These are phyloP conservation scores for Euleptes europaea DNA, from an alignment of 2,113 vertebrate species.

Conservation along the genomic window DNA sequence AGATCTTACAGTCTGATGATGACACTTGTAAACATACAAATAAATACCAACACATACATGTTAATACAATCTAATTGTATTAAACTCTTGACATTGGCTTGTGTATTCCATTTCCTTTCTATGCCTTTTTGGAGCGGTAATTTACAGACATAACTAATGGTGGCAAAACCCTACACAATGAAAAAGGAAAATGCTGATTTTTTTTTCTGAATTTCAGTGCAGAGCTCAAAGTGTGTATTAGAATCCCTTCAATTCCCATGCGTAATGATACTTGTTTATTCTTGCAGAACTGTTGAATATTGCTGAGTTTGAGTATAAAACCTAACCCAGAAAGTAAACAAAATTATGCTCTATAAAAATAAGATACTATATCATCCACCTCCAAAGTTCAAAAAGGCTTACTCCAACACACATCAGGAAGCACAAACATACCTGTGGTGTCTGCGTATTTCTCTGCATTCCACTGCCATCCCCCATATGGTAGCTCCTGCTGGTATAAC, in stretches of 20 bases:
- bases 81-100: too few species aligned
- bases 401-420: neutral
- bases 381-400: neutral
- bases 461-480: conserved; percentile 90
- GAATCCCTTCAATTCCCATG: neutral
- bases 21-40: too few species aligned
- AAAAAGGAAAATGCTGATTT: neutral
- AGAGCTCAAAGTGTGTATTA: neutral
- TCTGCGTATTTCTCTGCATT: conserved; percentile 90
- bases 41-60: too few species aligned
- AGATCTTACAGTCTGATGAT: too few species aligned
- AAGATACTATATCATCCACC: rapidly evolving
- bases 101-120: too few species aligned
- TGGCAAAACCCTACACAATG: neutral
- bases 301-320: neutral
- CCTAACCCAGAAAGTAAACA: neutral
- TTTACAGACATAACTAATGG: too few species aligned
- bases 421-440: conserved; percentile 85
- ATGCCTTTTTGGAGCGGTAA: too few species aligned
- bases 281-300: neutral
- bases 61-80: too few species aligned
- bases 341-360: neutral
- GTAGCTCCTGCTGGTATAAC: conserved; percentile 93
- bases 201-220: neutral
- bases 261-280: neutral